These are phyloP conservation scores for Diuraphis noxia DNA, from an alignment of 1,140 invertebrate species.

Conservation along the genomic window DNA sequence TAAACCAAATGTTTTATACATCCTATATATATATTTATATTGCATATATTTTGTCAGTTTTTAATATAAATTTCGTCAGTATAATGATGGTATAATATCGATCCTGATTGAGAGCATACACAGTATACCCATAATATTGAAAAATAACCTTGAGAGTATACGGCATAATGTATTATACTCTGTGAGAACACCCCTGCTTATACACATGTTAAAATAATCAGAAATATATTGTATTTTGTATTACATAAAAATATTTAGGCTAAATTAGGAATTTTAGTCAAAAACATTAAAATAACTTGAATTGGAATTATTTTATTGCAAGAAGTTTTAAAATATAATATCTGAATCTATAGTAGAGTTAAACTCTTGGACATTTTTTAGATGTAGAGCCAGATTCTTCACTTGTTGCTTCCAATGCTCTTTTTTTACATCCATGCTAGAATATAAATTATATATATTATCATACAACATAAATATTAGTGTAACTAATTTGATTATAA, in stretches of 20 bases:
- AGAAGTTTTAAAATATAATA: background rate
- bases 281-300: background rate
- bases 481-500: background rate
- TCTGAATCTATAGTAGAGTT: too few species aligned
- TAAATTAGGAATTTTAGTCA: background rate
- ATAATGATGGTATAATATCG: too few species aligned
- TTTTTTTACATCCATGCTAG: conserved; percentile 47
- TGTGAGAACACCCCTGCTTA: too few species aligned
- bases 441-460: background rate
- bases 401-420: background rate
- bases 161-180: too few species aligned
- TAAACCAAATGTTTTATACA: too few species aligned
- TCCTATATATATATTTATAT: too few species aligned
- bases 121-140: too few species aligned
- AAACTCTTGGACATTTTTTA: conserved; percentile 40
- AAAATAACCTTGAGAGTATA: background rate
- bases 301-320: background rate
- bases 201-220: background rate
- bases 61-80: too few species aligned
- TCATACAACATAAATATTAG: background rate
- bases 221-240: background rate
- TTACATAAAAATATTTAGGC: background rate
- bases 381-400: conserved; percentile 20
- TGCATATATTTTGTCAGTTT: too few species aligned
- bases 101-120: too few species aligned